Conservation (phyloP, 2,888 invertebrate species). For the Patella pellucida region DNA sequence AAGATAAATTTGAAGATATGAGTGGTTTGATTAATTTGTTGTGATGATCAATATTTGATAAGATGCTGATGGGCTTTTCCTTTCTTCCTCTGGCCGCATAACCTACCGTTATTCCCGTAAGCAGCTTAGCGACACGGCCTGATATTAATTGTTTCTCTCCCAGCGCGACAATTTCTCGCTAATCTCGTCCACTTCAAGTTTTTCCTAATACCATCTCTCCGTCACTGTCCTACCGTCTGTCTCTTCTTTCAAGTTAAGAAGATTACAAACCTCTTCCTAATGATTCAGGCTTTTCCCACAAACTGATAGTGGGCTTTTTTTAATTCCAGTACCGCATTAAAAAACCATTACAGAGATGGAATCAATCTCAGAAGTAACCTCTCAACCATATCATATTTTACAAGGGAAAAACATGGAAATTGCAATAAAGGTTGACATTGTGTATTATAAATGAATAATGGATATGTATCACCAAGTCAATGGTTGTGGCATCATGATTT, state of each 20-base stretch:
- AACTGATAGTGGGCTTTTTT: neutral
- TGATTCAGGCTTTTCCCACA: slow-evolving; percentile 3
- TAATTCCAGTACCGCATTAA: too few species aligned
- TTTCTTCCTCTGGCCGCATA: slow-evolving; percentile 1
- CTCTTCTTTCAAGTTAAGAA: slow-evolving; percentile 8
- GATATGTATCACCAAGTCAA: too few species aligned
- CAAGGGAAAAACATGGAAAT: too few species aligned
- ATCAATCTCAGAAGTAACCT: too few species aligned
- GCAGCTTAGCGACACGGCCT: slow-evolving; percentile 2
- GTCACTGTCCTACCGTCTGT: slow-evolving; percentile 1
- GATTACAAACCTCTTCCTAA: slow-evolving; percentile 1
- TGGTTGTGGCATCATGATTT: too few species aligned
- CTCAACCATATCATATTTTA: too few species aligned
- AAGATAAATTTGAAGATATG: slow-evolving; percentile 12
- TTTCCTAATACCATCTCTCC: slow-evolving; percentile 6
- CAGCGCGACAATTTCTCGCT: slow-evolving; percentile 8
- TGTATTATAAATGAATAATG: too few species aligned
- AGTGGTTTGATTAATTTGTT: slow-evolving; percentile 7
- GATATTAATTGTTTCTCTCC: slow-evolving; percentile 11
- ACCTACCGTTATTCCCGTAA: neutral
- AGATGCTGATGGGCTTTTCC: slow-evolving; percentile 12
- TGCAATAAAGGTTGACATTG: too few species aligned
- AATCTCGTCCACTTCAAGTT: slow-evolving; percentile 7
- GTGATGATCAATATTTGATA: slow-evolving; percentile 2
- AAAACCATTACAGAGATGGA: too few species aligned